Evolutionary conservation across 2,797 vertebrate species (phyloP), one percentile per base, ranked within the genome.

Genomic region (Lacerta bilineata): DNA sequence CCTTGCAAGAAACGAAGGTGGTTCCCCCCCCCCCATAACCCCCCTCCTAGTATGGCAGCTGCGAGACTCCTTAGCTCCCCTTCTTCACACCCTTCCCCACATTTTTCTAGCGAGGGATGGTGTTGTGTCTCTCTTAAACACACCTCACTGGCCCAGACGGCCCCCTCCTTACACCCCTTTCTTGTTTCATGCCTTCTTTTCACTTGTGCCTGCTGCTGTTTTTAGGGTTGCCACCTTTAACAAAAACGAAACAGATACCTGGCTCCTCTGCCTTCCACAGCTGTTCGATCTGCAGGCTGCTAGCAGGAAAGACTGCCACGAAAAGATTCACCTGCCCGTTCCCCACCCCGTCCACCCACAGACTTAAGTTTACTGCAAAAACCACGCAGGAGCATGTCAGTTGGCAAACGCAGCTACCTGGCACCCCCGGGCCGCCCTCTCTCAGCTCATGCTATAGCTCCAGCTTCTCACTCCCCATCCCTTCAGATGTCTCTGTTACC

Each of bases 401-500:
- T 15, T 55, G 64, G 64, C 64, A 66, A 66, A 66, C n/a, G 4
- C 36, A 55, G 6, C 2, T 29, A 27, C 23, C 36, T 46, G 5
- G 5, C 61, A 23, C 55, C 39, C 29, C 4, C 20, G 2, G 13
- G 2, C 18, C 25, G 11, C 4, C n/a, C 6, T 18, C 0, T 59
- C 27, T 0, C 3, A 8, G 10, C 25, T 23, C 8, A 23, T 36
- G 80, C 43, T 64, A 41, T 43, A 29, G 46, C 64, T 88, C 43
- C 87, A 25, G 18, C 1, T 36, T 20, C 77, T 41, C 18, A 3
- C 17, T 33, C 36, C 33, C 29, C 20, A 3, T 15, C 75, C 4
- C 29, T 50, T 82, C 68, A 0, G n/a, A 43, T 17, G 9, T 80
- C 76, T 82, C 81, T 84, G 55, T n/a, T n/a, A n/a, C 77, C 88